phyloP scores from a whole-genome alignment of 1,140 invertebrate species.

The Oryzaephilus surinamensis region DNA sequence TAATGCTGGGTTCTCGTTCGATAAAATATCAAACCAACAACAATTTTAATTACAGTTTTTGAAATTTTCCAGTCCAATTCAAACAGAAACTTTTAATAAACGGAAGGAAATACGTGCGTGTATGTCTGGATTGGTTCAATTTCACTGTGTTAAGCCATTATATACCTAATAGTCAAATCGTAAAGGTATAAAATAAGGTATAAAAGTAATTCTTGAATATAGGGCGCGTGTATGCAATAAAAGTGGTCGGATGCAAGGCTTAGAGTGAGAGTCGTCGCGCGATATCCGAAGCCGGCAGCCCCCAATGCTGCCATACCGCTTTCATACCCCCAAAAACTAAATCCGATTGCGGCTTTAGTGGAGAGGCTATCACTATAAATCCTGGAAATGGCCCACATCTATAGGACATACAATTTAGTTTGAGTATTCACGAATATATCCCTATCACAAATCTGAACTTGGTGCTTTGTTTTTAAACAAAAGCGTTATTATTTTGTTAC shows the following conservation, averaged over 20 bases:
- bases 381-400: slow-evolving; percentile 27
- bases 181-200: slow-evolving; percentile 15
- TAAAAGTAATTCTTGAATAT: slow-evolving; percentile 26
- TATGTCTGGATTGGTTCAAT: no score
- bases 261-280: slow-evolving; percentile 11
- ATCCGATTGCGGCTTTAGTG: slow-evolving; percentile 32
- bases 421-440: slow-evolving; percentile 16
- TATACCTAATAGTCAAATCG: no score
- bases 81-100: no score
- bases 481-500: no score
- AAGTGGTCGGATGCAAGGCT: slow-evolving; percentile 12
- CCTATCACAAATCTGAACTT: slow-evolving; percentile 26
- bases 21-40: no score
- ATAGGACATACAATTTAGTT: slow-evolving; percentile 31
- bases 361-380: slow-evolving; percentile 33
- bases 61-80: no score
- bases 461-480: no score
- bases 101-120: no score
- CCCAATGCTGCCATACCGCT: slow-evolving; percentile 8
- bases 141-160: no score
- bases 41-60: no score
- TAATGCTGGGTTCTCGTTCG: no score
- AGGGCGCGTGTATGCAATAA: slow-evolving; percentile 21
- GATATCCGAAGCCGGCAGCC: slow-evolving; percentile 13
- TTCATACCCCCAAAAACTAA: slow-evolving; percentile 18